Conservation (phyloP, 2,797 vertebrate genomes). For the Morus bassanus region DNA sequence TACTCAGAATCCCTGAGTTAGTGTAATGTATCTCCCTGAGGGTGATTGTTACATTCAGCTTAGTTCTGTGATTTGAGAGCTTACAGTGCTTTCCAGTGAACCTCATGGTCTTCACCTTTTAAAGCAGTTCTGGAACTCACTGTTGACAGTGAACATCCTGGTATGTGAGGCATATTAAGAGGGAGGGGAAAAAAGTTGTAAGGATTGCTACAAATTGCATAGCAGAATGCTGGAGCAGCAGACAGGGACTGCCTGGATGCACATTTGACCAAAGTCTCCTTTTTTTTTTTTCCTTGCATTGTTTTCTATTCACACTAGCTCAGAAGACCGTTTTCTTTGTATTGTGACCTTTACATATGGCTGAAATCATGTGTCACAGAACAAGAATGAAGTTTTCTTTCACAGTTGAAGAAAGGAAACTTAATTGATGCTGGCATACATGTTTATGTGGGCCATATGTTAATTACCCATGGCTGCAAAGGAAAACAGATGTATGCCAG, state of each 20-base stretch:
- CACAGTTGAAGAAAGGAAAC: neutral
- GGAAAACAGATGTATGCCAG: neutral
- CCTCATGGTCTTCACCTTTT: neutral
- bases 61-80: neutral
- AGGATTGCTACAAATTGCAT: neutral
- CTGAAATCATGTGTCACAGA: neutral
- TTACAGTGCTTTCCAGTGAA: rapidly evolving
- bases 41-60: neutral
- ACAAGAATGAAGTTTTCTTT: neutral
- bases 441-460: neutral
- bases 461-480: neutral
- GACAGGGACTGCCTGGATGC: neutral
- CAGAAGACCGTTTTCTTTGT: neutral
- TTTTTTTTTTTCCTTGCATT: neutral
- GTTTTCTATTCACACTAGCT: neutral
- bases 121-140: neutral
- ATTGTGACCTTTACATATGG: neutral
- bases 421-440: neutral
- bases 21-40: neutral
- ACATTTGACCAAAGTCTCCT: neutral
- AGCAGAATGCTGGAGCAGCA: neutral
- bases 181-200: neutral
- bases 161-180: neutral
- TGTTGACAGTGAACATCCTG: neutral
- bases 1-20: neutral